Base-by-base conservation (phyloP, 2,888 invertebrate genomes). In the Stegana nigrithorax region DNA sequence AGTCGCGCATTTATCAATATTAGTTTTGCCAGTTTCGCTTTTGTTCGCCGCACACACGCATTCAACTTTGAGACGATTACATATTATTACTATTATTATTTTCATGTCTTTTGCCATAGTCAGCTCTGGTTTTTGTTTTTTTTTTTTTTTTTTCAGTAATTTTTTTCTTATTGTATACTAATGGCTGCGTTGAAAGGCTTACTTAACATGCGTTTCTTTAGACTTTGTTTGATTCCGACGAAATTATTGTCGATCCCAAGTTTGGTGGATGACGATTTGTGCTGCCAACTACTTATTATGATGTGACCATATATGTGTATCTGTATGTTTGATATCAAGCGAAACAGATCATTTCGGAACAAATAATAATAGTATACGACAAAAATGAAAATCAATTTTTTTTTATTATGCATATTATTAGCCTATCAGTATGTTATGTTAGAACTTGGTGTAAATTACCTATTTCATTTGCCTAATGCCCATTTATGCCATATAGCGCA, bases 1-100 rank as follows among this genome's bases (percentile, higher is more conserved):
- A 58, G 65, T 32, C 62, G 29, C 14, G 25, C 63, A 71, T 72
- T 68, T 68, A 66, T 68, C 68, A 69, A 64, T 68, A 64, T 62
- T 66, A 63, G 53, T 50, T 60, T 51, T 25, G 55, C 55, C 36
- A 36, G 32, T 55, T 21, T 55, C 32, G 55, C 55, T 23, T 32
- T 55, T 39, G 55, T 55, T 39, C n/a, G 39, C 19, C 36, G 14
- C 55, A 55, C n/a, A 21, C 53, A 4, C 26, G 12, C 42, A 42
- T n/a, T n/a, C n/a, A n/a, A n/a, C n/a, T n/a, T n/a, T n/a, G n/a
- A 42, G 42, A 42, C 42, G 42, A 42, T 14, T 47, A 47, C 8
- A 47, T 47, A 25, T 47, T 47, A 47, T 23, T 47, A 23, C 47
- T 51, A 51, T 51, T 27, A 26, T 21, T 36, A 50, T 8, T 8